Base-by-base conservation (phyloP, 2,113 vertebrate genomes). In the Xyliphius kryptos region DNA sequence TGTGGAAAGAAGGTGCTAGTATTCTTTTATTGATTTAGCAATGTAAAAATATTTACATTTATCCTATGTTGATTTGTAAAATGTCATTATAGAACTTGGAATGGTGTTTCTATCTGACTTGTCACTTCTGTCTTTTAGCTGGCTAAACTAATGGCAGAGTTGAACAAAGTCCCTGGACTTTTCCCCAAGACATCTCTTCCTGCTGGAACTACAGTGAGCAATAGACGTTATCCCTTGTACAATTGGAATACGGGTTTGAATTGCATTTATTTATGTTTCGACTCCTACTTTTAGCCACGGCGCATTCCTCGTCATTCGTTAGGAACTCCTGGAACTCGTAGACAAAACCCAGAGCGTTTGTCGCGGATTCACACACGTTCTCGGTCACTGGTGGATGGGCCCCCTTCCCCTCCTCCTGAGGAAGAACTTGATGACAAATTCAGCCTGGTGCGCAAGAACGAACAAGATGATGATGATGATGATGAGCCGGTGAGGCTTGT, bases 131-230 rank as follows among this genome's bases (percentile, higher is more conserved):
- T n/a, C n/a, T 66, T 78, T 56, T 74, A 99, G 96, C 91, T 99
- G 75, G 91, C 94, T 66, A 95, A 95, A 71, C 87, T 99, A 50
- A 96, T 99, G 92, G 87, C 95, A 4, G 96, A 99, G 74, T 76
- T 99, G 76, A 88, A 93, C 70, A 92, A 82, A 68, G 87, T 96
- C 15, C 90, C 93, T 36, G 93, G n/a, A n/a, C n/a, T n/a, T n/a
- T n/a, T n/a, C n/a, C n/a, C n/a, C n/a, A n/a, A n/a, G 59, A 78
- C 63, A 56, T 80, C 87, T 1, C 52, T 87, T 12, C 79, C 86
- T 3, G 41, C 78, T 13, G 70, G 78, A 38, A 74, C 77, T 54
- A 79, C 58, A 14, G 93, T 95, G 82, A 89, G 87, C 80, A 43
- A 43, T 3, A 12, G 4, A 43, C 13, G 9, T 43, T n/a, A n/a